Conservation (phyloP, 2,888 invertebrate species). For the Scelioninae gen. 1 region DNA sequence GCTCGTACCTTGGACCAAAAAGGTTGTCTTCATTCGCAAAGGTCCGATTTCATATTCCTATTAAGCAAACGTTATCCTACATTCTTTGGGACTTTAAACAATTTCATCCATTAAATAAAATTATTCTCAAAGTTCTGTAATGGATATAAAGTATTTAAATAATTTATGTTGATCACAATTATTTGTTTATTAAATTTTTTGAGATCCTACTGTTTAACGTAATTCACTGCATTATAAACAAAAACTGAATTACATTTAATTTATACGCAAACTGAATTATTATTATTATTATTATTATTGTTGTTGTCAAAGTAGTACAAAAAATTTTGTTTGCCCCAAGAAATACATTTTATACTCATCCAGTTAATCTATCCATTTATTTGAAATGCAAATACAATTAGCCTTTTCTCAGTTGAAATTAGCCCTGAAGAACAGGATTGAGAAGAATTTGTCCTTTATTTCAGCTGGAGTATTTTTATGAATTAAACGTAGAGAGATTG, state of each 20-base stretch:
- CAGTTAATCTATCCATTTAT: conserved; percentile 56
- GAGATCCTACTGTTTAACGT: too few relatives aligned
- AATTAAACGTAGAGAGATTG: conserved; percentile 76
- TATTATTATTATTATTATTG: neutral
- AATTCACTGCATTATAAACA: too few relatives aligned
- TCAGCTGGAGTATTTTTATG: conserved; percentile 75
- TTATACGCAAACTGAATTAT: neutral
- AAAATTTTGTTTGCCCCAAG: conserved; percentile 38
- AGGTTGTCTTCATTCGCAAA: conserved; percentile 78
- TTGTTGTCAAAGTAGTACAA: conserved; percentile 2
- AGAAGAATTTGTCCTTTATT: conserved; percentile 62
- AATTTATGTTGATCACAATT: too few relatives aligned
- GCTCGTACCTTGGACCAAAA: conserved; percentile 72
- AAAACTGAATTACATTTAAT: too few relatives aligned
- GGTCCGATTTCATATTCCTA: conserved; percentile 69
- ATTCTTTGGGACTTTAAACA: conserved; percentile 36
- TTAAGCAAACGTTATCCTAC: conserved; percentile 57
- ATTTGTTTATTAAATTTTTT: too few relatives aligned
- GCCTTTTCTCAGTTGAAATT: conserved; percentile 61
- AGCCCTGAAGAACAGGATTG: conserved; percentile 51
- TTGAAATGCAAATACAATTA: conserved; percentile 65
- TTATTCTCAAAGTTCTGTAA: too few relatives aligned
- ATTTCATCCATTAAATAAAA: neutral
- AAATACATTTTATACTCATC: conserved; percentile 52
- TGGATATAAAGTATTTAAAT: too few relatives aligned